Percentiles rank a stretch among this genome's conserved stretches.
Evolutionary conservation across 2,888 invertebrate species (phyloP).

Genomic region (Orchestes rusci): DNA sequence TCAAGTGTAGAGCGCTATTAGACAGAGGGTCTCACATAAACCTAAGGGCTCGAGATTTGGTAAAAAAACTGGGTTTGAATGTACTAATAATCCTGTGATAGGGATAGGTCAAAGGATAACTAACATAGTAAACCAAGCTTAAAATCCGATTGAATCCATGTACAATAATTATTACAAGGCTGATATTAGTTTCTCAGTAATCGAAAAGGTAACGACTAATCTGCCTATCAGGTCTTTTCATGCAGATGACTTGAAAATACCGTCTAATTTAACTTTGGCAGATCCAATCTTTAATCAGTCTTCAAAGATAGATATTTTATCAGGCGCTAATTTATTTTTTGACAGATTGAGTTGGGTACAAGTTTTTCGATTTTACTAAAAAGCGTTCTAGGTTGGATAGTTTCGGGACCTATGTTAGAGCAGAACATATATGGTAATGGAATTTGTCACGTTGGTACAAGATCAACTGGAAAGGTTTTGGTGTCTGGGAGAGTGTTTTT

Average conservation of each 20-base stretch:
- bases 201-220: background rate
- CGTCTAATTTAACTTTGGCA: background rate
- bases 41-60: background rate
- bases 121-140: background rate
- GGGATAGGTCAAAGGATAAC: background rate
- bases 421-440: slow-evolving; percentile 1
- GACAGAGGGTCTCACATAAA: background rate
- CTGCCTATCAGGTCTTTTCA: background rate
- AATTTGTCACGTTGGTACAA: background rate
- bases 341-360: slow-evolving; percentile 7
- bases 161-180: background rate
- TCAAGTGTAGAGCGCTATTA: background rate
- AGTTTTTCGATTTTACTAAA: slow-evolving; percentile 13
- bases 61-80: background rate
- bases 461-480: slow-evolving; percentile 5
- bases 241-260: background rate
- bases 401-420: slow-evolving; percentile 3
- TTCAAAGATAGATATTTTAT: background rate
- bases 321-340: slow-evolving; percentile 8
- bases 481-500: background rate
- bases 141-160: background rate
- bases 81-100: background rate
- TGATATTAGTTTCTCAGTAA: background rate
- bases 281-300: background rate
- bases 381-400: slow-evolving; percentile 1